Base-by-base conservation (phyloP, 2,797 vertebrate species). In the Ptychadena robeensis region DNA sequence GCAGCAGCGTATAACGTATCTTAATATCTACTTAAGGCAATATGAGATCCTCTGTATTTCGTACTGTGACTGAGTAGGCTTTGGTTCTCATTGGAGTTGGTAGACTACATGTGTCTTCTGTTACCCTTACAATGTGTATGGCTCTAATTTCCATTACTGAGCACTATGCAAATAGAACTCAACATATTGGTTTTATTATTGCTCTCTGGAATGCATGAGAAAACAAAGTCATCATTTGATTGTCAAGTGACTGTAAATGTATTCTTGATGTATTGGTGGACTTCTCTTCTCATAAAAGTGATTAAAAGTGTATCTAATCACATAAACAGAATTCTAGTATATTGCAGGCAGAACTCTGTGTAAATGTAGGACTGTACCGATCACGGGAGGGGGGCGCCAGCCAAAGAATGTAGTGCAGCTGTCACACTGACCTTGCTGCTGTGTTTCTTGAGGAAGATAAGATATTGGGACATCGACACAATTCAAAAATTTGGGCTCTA, bases 101-200 rank as follows among this genome's bases (percentile, higher is more conserved):
- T 57, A 57, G 28, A 48, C 69, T 77, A 28, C 53, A 70, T 32
- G 25, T 64, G 32, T 34, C 1, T 68, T 30, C 31, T 74, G n/a
- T 70, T 70, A 64, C 71, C 44, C 22, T 61, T 22, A 3, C 34
- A 53, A 59, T 74, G 44, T 75, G 44, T 53, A 53, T 30, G 53
- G 32, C 12, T 68, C 18, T 66, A 30, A 37, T 7, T 69, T 40
- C 53, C 73, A 77, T 68, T 82, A 68, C 67, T 34, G 59, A 73
- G 18, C 25, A 38, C 8, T 59, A 66, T 59, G 34, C 34, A 40
- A 15, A 68, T 57, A 48, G 5, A 31, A 38, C 4, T 34, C 63
- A 7, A 64, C 35, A 70, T 22, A 22, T 28, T 69, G 22, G 22
- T 76, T 40, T 57, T 66, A 65, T 34, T 66, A 48, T 67, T 59